Conservation (phyloP, 2,888 invertebrate species). For the Podotricha telesiphe region DNA sequence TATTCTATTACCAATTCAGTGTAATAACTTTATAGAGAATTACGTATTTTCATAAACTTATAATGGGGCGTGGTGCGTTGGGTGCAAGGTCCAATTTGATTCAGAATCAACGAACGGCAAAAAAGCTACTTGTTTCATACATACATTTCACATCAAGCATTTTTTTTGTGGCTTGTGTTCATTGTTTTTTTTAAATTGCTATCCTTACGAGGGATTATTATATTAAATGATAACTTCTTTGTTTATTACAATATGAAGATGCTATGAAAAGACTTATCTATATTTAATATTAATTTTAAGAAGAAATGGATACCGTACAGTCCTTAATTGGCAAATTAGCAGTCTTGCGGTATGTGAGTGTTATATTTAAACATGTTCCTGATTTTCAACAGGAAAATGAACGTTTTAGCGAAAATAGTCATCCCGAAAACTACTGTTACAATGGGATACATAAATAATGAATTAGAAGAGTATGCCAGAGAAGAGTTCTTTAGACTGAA, state of each 20-base stretch:
- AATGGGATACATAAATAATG: constrained; percentile 51
- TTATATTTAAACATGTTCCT: constrained; percentile 27
- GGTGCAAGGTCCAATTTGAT: no score
- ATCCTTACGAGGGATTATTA: no score
- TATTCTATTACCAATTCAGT: no score
- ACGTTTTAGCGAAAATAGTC: constrained; percentile 55
- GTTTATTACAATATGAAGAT: neutral
- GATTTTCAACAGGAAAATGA: constrained; percentile 55
- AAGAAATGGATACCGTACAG: constrained; percentile 49
- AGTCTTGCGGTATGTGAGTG: constrained; percentile 46
- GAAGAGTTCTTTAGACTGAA: constrained; percentile 57
- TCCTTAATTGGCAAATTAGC: constrained; percentile 49
- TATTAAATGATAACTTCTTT: neutral
- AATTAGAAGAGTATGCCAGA: constrained; percentile 55
- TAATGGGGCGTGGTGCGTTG: no score
- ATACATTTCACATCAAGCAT: no score
- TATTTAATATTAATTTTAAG: constrained; percentile 12
- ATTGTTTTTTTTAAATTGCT: no score
- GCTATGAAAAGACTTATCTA: neutral
- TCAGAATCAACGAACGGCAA: no score
- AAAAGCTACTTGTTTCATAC: no score
- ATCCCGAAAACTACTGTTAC: constrained; percentile 53
- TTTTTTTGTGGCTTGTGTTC: no score
- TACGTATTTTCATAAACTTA: no score
- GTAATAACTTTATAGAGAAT: no score